phyloP scores from a whole-genome alignment of 2,797 vertebrate species.

The Dallia pectoralis region DNA sequence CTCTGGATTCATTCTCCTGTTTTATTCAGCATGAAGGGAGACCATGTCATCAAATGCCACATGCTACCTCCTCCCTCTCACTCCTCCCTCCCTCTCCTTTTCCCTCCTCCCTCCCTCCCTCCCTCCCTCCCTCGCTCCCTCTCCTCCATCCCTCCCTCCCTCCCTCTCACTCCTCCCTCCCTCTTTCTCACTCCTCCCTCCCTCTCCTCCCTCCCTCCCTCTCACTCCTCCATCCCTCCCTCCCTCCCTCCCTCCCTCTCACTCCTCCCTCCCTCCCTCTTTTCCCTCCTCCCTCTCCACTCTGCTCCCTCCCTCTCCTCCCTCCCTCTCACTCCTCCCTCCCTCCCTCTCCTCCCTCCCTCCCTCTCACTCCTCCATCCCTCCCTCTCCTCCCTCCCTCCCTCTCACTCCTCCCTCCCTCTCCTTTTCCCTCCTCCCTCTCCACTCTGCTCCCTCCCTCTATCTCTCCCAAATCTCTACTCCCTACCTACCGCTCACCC shows the following conservation, averaged over 20 bases:
- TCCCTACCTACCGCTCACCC: too few relatives aligned
- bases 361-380: slow-evolving; percentile 29
- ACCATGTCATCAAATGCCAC: background rate
- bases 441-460: too few relatives aligned
- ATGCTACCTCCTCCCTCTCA: background rate
- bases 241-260: background rate
- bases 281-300: too few relatives aligned
- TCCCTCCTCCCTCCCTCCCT: background rate
- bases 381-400: background rate
- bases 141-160: background rate
- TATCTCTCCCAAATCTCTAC: too few relatives aligned
- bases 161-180: background rate
- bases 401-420: background rate
- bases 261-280: background rate
- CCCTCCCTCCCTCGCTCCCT: background rate
- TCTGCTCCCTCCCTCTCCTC: too few relatives aligned
- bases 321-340: background rate
- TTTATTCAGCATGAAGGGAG: background rate
- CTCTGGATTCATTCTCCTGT: background rate
- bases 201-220: background rate
- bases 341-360: slow-evolving; percentile 9
- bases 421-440: background rate
- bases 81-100: background rate
- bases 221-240: background rate
- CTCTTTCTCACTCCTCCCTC: background rate